Evolutionary conservation across 2,113 vertebrate genomes (phyloP), one percentile per base, ranked within the genome.

Genomic region (Bubo scandiacus): DNA sequence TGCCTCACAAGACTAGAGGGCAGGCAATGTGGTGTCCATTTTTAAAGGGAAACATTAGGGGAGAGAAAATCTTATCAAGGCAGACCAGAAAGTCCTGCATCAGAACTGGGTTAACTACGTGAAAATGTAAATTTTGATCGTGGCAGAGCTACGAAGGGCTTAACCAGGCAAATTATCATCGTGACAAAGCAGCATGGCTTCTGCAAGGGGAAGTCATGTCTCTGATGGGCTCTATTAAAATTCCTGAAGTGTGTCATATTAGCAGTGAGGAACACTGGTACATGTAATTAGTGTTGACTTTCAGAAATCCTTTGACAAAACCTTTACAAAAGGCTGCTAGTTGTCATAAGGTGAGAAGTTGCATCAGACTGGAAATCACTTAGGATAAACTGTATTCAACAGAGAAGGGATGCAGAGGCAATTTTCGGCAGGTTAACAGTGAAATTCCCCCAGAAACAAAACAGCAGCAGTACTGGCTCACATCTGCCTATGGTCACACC

Each of bases 301-400:
- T 79, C 94, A 95, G 81, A 96, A 96, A 95, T 92, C 71, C 63
- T 93, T 91, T 68, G 77, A 94, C 84, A 91, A 95, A 96, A 83
- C 75, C 95, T 96, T 92, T 86, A 81, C 42, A 90, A 96, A 92
- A 72, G 68, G 67, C 57, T 95, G 61, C 45, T 79, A 57, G 42
- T 43, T 94, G 81, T 63, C 86, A 43, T 22, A 74, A 92, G 38
- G 47, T 71, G 42, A 93, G 71, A 88, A 93, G 72, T 38, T 79
- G 80, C 40, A 59, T 74, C 72, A 89, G 88, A 63, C 30, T 93
- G 51, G 72, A 84, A 92, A 86, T 73, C 38, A 63, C 72, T 81
- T 59, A 59, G 38, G 47, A 57, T 88, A 83, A 93, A 70, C 6
- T 29, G 25, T 80, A 38, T 51, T 81, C 86, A 67, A n/a, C 27